Base-by-base conservation (phyloP, 2,888 invertebrate species). In the Ichneumon xanthorius region DNA sequence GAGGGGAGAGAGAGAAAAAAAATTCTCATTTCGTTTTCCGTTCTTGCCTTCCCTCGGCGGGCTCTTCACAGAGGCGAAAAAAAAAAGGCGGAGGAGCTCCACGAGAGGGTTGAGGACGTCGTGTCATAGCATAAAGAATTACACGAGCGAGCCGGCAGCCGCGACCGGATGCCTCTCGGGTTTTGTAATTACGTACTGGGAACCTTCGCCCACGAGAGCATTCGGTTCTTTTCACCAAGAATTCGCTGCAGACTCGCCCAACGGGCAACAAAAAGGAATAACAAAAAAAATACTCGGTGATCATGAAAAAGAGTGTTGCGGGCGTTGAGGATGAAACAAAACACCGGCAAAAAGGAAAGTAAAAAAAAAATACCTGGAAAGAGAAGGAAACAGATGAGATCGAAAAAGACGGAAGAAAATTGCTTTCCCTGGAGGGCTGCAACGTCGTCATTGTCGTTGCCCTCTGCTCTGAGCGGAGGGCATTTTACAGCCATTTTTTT, bases 401-500 rank as follows among this genome's bases (percentile, higher is more conserved):
- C 79, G 78, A 82, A 79, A 85, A 75, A 79, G 78, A 75, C 78
- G 78, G 79, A 55, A 70, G 85, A 55, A 81, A 85, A 85, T 79
- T 81, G 81, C 81, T 73, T 82, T 85, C 63, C 65, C 81, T 75
- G 45, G 70, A 48, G 81, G 40, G 70, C 19, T 37, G 73, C 61
- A 71, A 53, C 81, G 50, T 37, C 40, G 68, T 65, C 45, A 55
- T 71, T 26, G 22, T 68, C 58, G 22, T 70, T 78, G 55, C 50
- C 26, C 68, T 70, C 9, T 63, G 61, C 48, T 33, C 55, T 45
- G 26, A 37, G 19, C n/a, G 58, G 22, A 78, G 70, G 26, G 6
- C 63, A 78, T 78, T 81, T 81, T 85, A 45, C 55, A 22, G 67
- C n/a, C 26, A 48, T 65, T 58, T 80, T 58, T 67, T 77, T 55